Evolutionary conservation across 2,888 invertebrate genomes (phyloP).

Genomic region (Drosophila incognita): DNA sequence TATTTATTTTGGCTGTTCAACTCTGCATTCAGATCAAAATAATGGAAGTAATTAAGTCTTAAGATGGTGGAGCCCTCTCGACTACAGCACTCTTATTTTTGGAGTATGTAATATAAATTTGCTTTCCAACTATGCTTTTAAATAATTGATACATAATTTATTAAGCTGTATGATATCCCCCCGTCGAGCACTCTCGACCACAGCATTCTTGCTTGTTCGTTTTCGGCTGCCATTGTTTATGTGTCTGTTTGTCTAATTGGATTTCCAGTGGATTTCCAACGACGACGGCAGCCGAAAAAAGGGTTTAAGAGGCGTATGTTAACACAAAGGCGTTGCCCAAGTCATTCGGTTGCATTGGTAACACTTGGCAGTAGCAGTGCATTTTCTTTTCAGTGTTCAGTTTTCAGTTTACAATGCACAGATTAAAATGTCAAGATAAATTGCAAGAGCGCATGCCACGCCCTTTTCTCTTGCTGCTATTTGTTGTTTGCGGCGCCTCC

Average conservation of each 20-base stretch:
- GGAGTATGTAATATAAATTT: background rate
- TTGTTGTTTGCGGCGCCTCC: conserved; percentile 16
- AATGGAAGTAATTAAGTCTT: background rate
- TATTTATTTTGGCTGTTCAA: background rate
- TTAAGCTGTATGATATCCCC: background rate
- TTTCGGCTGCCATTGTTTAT: conserved; percentile 60
- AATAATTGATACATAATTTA: background rate
- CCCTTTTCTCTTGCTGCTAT: conserved; percentile 22
- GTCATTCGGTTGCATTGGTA: conserved; percentile 21
- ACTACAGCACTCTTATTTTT: background rate
- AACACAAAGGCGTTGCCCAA: conserved; percentile 50
- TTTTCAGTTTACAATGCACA: conserved; percentile 31
- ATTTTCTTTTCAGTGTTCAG: conserved; percentile 13
- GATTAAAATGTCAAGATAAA: conserved; percentile 77
- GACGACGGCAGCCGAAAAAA: conserved; percentile 9
- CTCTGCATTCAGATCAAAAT: no score
- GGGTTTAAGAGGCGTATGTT: conserved; percentile 34
- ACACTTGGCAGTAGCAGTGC: conserved; percentile 31
- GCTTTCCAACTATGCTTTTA: background rate
- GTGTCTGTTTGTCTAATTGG: conserved; percentile 73
- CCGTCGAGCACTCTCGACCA: background rate
- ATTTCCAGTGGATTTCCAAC: conserved; percentile 45
- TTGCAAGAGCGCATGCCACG: conserved; percentile 52
- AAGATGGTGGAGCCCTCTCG: background rate
- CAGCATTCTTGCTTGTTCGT: conserved; percentile 10